Conservation (phyloP, 2,797 vertebrate species). For the Acrossocheilus wenchowensis region DNA sequence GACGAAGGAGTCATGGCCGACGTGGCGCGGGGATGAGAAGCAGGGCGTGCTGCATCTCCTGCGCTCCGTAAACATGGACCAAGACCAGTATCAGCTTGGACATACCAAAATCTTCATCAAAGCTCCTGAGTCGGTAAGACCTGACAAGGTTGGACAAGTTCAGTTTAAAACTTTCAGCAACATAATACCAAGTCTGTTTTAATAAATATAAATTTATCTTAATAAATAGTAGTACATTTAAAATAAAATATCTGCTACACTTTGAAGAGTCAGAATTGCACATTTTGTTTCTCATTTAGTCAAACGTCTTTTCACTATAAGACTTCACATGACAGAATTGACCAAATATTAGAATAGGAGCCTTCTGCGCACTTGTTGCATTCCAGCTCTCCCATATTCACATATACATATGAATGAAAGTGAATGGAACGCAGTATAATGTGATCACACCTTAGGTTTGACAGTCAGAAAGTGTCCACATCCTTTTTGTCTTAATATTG, state of each 20-base stretch:
- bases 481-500: background rate
- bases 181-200: background rate
- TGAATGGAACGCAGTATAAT: background rate
- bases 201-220: background rate
- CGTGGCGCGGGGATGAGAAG: constrained; percentile 94
- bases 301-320: background rate
- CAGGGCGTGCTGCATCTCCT: constrained; percentile 93
- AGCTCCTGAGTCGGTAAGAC: constrained; percentile 93
- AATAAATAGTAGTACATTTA: background rate
- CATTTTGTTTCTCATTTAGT: background rate
- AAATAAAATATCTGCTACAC: background rate
- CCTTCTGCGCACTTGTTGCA: background rate
- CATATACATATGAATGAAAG: background rate
- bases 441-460: background rate
- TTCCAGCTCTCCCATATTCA: background rate
- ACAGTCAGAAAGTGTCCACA: background rate
- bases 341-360: background rate
- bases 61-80: constrained; percentile 93
- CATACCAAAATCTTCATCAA: constrained; percentile 94
- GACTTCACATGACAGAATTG: background rate
- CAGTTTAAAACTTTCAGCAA: background rate
- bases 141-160: background rate
- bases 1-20: constrained; percentile 96
- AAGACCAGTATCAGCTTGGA: constrained; percentile 95
- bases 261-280: background rate